These are phyloP conservation scores for Cavia aperea DNA, from an alignment of 2,113 vertebrate species.

Conservation along the genomic window DNA sequence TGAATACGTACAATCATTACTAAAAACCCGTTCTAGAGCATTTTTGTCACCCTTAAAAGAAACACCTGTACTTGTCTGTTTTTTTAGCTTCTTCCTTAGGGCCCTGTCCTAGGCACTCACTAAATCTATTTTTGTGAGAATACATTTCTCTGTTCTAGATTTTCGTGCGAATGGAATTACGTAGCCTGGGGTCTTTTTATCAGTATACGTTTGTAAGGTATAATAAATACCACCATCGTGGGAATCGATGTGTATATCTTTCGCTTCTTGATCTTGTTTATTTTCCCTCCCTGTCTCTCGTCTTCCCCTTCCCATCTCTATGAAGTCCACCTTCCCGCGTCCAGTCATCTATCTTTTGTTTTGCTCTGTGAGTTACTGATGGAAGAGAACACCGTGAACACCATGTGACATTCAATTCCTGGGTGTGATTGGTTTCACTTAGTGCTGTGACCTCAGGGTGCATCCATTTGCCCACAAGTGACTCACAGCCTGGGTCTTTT, in stretches of 20 bases:
- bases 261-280: too few species aligned
- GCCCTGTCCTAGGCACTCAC: background rate
- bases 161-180: background rate
- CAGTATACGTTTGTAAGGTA: too few species aligned
- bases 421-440: background rate
- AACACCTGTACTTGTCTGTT: background rate
- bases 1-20: background rate
- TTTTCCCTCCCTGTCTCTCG: too few species aligned
- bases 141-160: background rate
- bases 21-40: background rate
- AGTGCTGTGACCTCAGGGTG: background rate
- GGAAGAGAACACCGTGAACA: background rate
- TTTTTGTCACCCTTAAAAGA: background rate
- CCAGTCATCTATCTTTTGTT: background rate
- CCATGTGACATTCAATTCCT: background rate
- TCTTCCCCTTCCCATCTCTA: too few species aligned
- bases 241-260: too few species aligned
- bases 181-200: background rate
- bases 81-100: background rate
- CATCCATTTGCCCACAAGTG: background rate
- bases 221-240: too few species aligned
- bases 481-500: background rate
- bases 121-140: background rate
- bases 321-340: background rate
- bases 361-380: background rate